Evolutionary conservation across 1,140 invertebrate species (phyloP), one percentile per base, ranked within the genome.

Genomic region (Notospermus geniculatus): DNA sequence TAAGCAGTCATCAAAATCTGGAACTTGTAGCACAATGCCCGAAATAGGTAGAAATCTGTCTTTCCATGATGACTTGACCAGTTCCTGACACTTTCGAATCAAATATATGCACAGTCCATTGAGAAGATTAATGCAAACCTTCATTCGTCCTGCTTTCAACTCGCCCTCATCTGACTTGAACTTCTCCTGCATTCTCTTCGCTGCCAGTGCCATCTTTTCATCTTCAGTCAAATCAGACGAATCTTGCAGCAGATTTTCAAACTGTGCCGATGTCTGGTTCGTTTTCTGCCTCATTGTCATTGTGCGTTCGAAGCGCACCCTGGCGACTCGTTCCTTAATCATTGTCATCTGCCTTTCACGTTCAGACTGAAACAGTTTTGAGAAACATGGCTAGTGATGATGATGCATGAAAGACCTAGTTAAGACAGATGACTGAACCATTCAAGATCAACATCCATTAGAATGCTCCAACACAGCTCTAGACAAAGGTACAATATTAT

Each of bases 321-420:
- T 54, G 27, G 54, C 53, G 59, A 70, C 63, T 4, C 67, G 59
- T 52, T 72, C 67, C 23, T 60, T 50, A 59, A 72, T 66, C 62
- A 63, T 60, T 1, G 62, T 45, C 13, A 67, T 41, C 57, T 72
- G 71, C 27, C 71, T 57, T 36, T 69, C 64, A 57, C 64, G 60
- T 57, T 72, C 71, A 62, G 64, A 64, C 71, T 72, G 52, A 2
- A 64, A 54, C 2, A 19, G 17, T n/a, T n/a, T n/a, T n/a, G n/a
- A n/a, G n/a, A n/a, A n/a, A n/a, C n/a, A n/a, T n/a, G n/a, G n/a
- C n/a, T n/a, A n/a, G n/a, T n/a, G n/a, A n/a, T n/a, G n/a, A n/a
- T n/a, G n/a, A n/a, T n/a, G n/a, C n/a, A n/a, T n/a, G n/a, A n/a
- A n/a, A n/a, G n/a, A n/a, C n/a, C n/a, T n/a, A n/a, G n/a, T n/a